These are phyloP conservation scores for Jordanella pulchra DNA, from an alignment of 2,797 vertebrate genomes.

Conservation along the genomic window DNA sequence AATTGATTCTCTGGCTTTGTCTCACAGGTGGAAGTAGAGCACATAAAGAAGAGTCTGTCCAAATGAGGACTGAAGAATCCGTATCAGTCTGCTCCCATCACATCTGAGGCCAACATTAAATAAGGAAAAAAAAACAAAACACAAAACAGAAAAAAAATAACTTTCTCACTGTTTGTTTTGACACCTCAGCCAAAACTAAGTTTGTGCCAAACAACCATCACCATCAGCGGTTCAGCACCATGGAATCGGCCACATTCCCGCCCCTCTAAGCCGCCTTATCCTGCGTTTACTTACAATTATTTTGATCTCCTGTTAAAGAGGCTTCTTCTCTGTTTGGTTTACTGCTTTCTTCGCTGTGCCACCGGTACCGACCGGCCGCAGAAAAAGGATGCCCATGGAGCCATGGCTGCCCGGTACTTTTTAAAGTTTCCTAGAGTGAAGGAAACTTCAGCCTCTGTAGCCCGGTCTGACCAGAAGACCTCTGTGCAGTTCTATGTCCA, in stretches of 20 bases:
- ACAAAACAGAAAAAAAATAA: conserved; percentile 21
- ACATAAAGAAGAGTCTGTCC: conserved; percentile 95
- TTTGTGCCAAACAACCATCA: conserved; percentile 91
- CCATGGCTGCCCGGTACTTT: conserved; percentile 84
- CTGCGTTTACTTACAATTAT: conserved; percentile 56
- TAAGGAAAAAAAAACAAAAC: conserved; percentile 2
- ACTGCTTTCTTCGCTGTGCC: conserved; percentile 50
- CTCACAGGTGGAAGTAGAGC: conserved; percentile 93
- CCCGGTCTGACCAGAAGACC: conserved; percentile 55
- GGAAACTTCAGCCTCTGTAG: conserved; percentile 41
- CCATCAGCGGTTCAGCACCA: conserved; percentile 55
- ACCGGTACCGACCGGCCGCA: conserved; percentile 51
- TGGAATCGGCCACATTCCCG: conserved; percentile 51
- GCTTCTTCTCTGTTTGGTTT: conserved; percentile 82
- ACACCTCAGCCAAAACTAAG: conserved; percentile 85
- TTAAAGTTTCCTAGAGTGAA: conserved; percentile 46
- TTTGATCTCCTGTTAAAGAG: conserved; percentile 56
- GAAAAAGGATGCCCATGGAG: conserved; percentile 76
- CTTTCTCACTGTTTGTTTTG: conserved; percentile 76
- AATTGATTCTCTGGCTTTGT: conserved; percentile 24
- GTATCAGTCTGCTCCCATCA: conserved; percentile 22
- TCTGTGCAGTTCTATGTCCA: conserved; percentile 72
- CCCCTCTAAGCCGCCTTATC: conserved; percentile 56
- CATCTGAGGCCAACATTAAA: conserved; percentile 65
- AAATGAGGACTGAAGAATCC: conserved; percentile 82